Evolutionary conservation across 2,113 vertebrate genomes (phyloP).

Genomic region (Cyprichromis sp.): DNA sequence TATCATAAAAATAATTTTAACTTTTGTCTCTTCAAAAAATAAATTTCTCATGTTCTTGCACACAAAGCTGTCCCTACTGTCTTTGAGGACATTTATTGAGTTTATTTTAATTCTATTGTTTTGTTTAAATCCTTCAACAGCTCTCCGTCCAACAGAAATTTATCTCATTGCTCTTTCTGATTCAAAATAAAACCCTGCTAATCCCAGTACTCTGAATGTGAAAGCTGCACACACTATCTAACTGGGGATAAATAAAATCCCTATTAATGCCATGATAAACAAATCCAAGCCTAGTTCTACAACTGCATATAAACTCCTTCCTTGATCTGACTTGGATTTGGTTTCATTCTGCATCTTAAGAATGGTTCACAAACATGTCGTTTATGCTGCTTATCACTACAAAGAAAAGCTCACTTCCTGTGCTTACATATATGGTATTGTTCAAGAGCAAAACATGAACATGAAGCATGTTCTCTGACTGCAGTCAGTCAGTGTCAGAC

Average conservation of each 20-base stretch:
- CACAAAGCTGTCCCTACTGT: neutral
- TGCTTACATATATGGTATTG: conserved; percentile 17
- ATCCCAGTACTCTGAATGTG: neutral
- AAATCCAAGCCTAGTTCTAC: neutral
- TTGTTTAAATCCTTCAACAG: neutral
- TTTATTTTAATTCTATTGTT: neutral
- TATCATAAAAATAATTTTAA: neutral
- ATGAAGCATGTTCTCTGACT: neutral
- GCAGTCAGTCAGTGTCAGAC: neutral
- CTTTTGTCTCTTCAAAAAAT: neutral
- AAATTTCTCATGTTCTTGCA: neutral
- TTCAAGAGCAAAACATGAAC: neutral
- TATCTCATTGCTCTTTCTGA: neutral
- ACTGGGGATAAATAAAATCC: neutral
- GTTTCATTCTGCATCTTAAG: neutral
- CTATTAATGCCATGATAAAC: neutral
- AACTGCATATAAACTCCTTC: neutral
- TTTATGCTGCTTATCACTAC: neutral
- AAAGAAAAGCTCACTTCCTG: neutral
- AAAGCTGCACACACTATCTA: neutral
- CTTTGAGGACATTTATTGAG: neutral
- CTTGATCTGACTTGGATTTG: neutral
- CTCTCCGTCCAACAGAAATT: neutral
- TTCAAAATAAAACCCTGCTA: neutral
- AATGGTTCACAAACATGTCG: neutral